A percentile compares a stretch with the other conserved stretches of the same genome.
Evolutionary conservation across 37 sponge, comb jelly and placozoan genomes (phyloP).

Genomic region (Tethya wilhelma): DNA sequence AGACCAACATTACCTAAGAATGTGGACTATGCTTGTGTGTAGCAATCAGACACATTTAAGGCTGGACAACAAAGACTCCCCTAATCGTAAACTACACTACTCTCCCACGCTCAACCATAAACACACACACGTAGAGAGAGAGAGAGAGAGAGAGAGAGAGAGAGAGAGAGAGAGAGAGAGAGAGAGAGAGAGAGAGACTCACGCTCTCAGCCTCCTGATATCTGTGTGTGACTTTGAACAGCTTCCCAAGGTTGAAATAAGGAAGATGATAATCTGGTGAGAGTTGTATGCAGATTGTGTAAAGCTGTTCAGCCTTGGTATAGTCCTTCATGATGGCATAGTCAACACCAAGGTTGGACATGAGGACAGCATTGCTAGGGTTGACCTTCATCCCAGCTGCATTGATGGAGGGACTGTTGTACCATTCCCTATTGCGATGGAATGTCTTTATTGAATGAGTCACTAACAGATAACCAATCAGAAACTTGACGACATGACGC

Average conservation of each 20-base stretch:
- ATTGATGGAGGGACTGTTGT: constrained; percentile 61
- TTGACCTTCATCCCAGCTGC: constrained; percentile 76
- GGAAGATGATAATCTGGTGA: constrained; percentile 72
- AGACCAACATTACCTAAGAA: too few relatives aligned
- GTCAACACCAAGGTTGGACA: constrained; percentile 83
- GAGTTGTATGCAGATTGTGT: constrained; percentile 37
- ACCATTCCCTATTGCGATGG: constrained; percentile 77
- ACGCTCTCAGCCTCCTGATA: constrained; percentile 75
- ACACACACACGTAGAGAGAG: too few relatives aligned
- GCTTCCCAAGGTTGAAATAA: constrained; percentile 80
- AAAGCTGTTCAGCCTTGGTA: constrained; percentile 68
- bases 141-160: background rate
- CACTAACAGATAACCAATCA: constrained; percentile 33
- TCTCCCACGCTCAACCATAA: background rate
- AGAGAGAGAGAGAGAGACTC: background rate
- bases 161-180: background rate
- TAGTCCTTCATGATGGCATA: constrained; percentile 59
- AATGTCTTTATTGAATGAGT: constrained; percentile 65
- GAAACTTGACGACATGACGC: background rate
- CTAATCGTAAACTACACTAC: too few relatives aligned
- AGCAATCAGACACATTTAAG: too few relatives aligned
- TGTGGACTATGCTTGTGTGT: too few relatives aligned
- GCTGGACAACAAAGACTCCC: too few relatives aligned
- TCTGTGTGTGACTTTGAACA: constrained; percentile 62
- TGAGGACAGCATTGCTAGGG: constrained; percentile 52